Percentiles rank a stretch among this genome's conserved stretches.
Evolutionary conservation across 2,888 invertebrate species (phyloP).

Genomic region (Nezara viridula): DNA sequence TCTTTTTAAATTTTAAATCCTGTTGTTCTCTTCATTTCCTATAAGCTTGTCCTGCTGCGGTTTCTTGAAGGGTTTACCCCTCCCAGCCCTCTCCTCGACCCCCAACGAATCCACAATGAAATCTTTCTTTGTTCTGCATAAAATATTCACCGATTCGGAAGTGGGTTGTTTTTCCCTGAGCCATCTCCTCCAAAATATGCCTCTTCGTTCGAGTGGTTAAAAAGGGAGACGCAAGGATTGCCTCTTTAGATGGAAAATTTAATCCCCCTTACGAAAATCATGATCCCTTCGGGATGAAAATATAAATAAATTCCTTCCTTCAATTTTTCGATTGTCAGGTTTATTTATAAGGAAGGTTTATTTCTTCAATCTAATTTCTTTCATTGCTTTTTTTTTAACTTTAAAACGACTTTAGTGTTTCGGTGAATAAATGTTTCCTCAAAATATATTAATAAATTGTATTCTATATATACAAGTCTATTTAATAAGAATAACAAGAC

Average conservation of each 20-base stretch:
- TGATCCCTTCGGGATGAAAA: neutral
- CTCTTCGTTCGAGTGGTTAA: neutral
- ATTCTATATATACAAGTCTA: too few relatives aligned
- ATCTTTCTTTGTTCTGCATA: neutral
- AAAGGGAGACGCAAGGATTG: neutral
- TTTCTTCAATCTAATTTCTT: neutral
- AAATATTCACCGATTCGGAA: neutral
- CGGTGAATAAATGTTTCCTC: too few relatives aligned
- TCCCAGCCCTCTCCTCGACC: neutral
- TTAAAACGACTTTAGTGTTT: too few relatives aligned
- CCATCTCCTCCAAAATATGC: neutral
- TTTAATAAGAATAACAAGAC: too few relatives aligned
- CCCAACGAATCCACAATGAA: neutral
- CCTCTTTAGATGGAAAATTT: neutral
- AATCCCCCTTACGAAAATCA: neutral
- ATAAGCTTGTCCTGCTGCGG: too few relatives aligned
- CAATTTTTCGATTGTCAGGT: too few relatives aligned
- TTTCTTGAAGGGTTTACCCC: neutral
- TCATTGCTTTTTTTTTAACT: neutral
- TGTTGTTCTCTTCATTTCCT: too few relatives aligned
- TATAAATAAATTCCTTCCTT: neutral
- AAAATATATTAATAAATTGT: too few relatives aligned
- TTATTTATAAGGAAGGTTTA: neutral
- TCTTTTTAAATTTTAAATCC: too few relatives aligned
- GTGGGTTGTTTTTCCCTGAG: neutral